phyloP scores from a whole-genome alignment of 2,888 invertebrate species.

The Lepeophtheirus nordmannii region DNA sequence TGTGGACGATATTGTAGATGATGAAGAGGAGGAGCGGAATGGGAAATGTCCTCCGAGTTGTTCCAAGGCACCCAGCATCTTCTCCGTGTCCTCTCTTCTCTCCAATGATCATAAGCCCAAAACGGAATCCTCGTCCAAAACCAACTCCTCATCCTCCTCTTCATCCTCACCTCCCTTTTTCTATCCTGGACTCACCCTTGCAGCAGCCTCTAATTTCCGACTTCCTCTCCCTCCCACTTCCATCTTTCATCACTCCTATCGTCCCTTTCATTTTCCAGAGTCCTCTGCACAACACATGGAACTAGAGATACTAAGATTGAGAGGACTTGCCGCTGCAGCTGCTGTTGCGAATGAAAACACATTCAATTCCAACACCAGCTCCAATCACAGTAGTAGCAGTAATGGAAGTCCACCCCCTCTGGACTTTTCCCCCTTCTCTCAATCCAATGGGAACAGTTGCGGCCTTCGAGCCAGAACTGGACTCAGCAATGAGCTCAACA shows the following conservation, averaged over 20 bases:
- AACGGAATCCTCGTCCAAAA: not conserved
- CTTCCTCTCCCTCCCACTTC: conserved; percentile 1
- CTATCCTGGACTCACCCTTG: conserved; percentile 18
- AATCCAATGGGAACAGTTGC: too few species aligned
- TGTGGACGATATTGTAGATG: not conserved
- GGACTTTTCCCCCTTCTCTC: too few species aligned
- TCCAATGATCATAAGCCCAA: not conserved
- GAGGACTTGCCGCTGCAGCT: not conserved
- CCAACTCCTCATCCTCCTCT: not conserved
- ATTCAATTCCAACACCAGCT: too few species aligned
- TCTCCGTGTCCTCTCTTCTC: conserved; percentile 18
- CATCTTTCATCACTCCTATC: not conserved
- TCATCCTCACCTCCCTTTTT: conserved; percentile 8
- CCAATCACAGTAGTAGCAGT: too few species aligned
- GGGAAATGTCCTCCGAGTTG: not conserved
- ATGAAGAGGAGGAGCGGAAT: not conserved
- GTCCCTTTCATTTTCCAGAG: not conserved
- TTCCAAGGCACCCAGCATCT: conserved; percentile 9
- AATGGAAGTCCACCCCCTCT: too few species aligned
- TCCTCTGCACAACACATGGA: not conserved
- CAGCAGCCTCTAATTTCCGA: not conserved
- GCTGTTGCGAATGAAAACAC: not conserved
- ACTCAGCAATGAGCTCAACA: too few species aligned
- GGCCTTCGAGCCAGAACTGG: too few species aligned
- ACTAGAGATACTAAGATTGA: not conserved